Conservation (phyloP, 2,113 vertebrate genomes). For the Hippolais icterina region DNA sequence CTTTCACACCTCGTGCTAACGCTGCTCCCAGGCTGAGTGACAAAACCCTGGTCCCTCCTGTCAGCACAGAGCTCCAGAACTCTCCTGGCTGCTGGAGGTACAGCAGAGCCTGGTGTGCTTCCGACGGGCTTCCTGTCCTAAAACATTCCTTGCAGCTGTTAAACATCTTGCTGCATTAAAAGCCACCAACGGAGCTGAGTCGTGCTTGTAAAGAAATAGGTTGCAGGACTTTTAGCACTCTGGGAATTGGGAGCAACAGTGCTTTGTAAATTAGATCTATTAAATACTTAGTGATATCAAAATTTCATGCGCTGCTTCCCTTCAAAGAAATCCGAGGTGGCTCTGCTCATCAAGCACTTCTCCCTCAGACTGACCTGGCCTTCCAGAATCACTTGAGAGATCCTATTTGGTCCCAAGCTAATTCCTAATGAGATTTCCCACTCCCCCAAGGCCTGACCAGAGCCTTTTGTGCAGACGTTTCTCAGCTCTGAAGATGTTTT, state of each 20-base stretch:
- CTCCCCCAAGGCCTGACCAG: neutral
- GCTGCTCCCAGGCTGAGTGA: neutral
- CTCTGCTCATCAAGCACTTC: neutral
- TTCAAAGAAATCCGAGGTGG: neutral
- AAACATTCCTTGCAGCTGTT: neutral
- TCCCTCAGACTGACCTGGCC: neutral
- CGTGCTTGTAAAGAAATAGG: neutral
- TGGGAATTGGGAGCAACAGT: slow-evolving; percentile 14
- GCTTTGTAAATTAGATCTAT: slow-evolving; percentile 51
- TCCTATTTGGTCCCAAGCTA: slow-evolving; percentile 5
- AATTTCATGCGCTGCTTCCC: neutral
- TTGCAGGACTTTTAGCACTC: slow-evolving; percentile 18
- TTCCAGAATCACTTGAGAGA: neutral
- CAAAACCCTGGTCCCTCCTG: neutral
- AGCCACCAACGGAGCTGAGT: neutral
- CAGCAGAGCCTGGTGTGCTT: neutral
- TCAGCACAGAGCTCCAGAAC: neutral
- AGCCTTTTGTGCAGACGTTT: neutral
- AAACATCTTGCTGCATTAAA: slow-evolving; percentile 31
- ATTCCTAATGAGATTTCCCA: slow-evolving; percentile 26
- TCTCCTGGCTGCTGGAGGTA: neutral
- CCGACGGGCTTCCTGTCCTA: neutral
- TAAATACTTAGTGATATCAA: slow-evolving; percentile 48
- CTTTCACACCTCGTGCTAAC: neutral
- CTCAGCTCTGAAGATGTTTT: neutral